A percentile compares a stretch with the other conserved stretches of the same genome.
Evolutionary conservation across 2,888 invertebrate species (phyloP).

Genomic region (Seladonia tumulorum): DNA sequence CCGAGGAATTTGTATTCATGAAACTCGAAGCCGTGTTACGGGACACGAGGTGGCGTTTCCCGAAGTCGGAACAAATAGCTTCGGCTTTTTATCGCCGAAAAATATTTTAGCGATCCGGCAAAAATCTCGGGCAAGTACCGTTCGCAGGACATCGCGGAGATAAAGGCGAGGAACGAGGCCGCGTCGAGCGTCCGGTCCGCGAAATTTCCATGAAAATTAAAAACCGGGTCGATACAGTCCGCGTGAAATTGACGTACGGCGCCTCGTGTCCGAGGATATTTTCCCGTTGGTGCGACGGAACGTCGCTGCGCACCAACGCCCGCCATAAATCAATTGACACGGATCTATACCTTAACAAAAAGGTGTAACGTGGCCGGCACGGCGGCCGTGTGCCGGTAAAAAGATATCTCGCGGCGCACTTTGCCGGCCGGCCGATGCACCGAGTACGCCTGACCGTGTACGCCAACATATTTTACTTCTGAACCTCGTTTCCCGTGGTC

Average conservation of each 20-base stretch:
- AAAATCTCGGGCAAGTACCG: not conserved
- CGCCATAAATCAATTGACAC: not conserved
- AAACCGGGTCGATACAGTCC: not conserved
- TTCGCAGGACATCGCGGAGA: not conserved
- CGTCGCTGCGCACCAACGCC: not conserved
- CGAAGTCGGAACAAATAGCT: not conserved
- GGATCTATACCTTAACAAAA: not conserved
- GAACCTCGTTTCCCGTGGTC: conserved; percentile 19
- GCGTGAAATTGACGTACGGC: not conserved
- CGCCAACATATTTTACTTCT: conserved; percentile 23
- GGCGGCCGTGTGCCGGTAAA: not conserved
- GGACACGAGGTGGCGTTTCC: not conserved
- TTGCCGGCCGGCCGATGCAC: conserved; percentile 13
- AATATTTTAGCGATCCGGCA: not conserved
- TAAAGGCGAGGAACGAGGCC: not conserved
- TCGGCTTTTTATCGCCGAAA: not conserved
- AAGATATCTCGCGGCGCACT: conserved; percentile 32
- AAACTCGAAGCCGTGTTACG: not conserved
- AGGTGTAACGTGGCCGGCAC: not conserved
- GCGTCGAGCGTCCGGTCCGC: not conserved
- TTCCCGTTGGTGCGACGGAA: not conserved
- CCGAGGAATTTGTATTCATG: not conserved
- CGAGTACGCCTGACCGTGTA: not conserved
- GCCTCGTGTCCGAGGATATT: not conserved
- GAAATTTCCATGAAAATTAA: conserved; percentile 2